Conservation (phyloP, 2,888 invertebrate species). For the Cerastis rubricosa region DNA sequence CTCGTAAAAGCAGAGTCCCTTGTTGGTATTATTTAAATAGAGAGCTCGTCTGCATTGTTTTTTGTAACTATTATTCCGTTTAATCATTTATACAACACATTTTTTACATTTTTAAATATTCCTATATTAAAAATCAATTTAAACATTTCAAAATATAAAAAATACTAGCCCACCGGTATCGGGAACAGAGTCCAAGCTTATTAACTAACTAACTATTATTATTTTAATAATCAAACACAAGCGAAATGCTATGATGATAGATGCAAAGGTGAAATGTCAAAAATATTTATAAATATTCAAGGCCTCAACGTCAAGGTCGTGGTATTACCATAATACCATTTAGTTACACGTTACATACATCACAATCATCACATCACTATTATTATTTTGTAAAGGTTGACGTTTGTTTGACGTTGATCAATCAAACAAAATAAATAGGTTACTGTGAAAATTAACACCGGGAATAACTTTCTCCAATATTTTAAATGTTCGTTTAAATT, state of each 20-base stretch:
- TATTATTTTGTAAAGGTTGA: conserved; percentile 15
- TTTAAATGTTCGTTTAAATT: conserved; percentile 10
- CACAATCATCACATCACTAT: conserved; percentile 12
- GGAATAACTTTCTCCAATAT: conserved; percentile 41
- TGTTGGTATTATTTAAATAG: background rate
- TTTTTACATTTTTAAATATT: too few relatives aligned
- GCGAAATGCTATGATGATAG: conserved; percentile 5
- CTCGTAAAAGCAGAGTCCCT: background rate
- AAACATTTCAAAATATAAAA: too few relatives aligned
- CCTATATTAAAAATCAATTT: too few relatives aligned
- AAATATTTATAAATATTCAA: conserved; percentile 2
- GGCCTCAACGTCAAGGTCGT: background rate
- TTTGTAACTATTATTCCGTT: too few relatives aligned
- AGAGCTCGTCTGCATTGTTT: background rate
- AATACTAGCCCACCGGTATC: too few relatives aligned
- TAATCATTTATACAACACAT: too few relatives aligned
- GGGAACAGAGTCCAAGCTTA: too few relatives aligned
- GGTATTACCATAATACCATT: background rate
- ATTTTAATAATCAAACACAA: conserved; percentile 24
- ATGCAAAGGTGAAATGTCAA: conserved; percentile 13
- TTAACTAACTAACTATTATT: background rate
- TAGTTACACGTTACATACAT: background rate
- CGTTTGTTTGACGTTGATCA: conserved; percentile 20
- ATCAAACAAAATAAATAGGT: conserved; percentile 41
- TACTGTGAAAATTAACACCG: conserved; percentile 33